Percentiles rank a stretch among this genome's conserved stretches.
Evolutionary conservation across 2,797 vertebrate genomes (phyloP).

Genomic region (Phrynocephalus forsythii): DNA sequence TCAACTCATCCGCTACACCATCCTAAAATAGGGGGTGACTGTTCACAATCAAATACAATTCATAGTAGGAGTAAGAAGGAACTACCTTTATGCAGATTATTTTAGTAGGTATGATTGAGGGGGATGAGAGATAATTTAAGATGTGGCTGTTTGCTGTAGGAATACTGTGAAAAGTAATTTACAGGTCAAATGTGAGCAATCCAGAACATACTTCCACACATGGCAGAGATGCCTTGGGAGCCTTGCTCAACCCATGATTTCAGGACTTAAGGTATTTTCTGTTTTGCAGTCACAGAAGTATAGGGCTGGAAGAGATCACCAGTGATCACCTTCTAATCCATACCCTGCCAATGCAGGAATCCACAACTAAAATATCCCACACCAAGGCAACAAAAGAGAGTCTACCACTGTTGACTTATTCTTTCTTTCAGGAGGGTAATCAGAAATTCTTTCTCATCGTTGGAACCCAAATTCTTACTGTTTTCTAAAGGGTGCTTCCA

Average conservation of each 20-base stretch:
- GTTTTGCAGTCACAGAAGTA: background rate
- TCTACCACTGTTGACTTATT: too few relatives aligned
- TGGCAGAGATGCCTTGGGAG: background rate
- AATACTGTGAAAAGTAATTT: background rate
- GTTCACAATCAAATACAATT: too few relatives aligned
- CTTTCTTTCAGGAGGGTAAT: too few relatives aligned
- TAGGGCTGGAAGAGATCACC: background rate
- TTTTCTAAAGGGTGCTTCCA: background rate
- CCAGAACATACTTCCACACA: conserved; percentile 5
- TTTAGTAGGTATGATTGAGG: background rate
- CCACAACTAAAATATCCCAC: too few relatives aligned
- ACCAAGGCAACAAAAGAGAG: too few relatives aligned
- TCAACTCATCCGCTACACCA: too few relatives aligned
- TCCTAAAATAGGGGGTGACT: too few relatives aligned
- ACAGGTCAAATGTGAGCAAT: background rate
- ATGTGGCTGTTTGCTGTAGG: background rate
- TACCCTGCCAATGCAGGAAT: too few relatives aligned
- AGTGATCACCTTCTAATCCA: too few relatives aligned
- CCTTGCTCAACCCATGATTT: background rate
- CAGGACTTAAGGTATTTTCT: background rate
- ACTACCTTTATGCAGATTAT: background rate
- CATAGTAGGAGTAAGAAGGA: background rate
- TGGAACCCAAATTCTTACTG: background rate
- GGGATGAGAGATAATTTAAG: background rate
- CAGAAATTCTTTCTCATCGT: too few relatives aligned